Evolutionary conservation across 2,888 invertebrate genomes (phyloP).

Genomic region (Eugnorisma glareosa): DNA sequence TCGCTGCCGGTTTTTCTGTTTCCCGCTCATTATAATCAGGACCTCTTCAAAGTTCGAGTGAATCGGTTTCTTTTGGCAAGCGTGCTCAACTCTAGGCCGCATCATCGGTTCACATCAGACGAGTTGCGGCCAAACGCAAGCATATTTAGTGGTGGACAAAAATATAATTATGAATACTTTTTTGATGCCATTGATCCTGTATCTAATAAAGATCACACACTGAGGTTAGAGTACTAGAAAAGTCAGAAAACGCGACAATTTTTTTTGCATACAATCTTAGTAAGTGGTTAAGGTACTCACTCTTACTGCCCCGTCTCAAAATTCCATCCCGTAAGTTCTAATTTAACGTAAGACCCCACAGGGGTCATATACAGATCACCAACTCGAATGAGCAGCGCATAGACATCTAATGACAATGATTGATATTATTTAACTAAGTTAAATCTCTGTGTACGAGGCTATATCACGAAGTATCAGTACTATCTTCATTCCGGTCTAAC

Average conservation of each 20-base stretch:
- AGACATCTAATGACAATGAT: slow-evolving; percentile 5
- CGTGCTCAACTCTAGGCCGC: too few relatives aligned
- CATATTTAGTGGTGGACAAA: not conserved
- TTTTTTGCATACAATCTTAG: not conserved
- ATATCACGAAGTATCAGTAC: not conserved
- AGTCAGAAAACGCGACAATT: not conserved
- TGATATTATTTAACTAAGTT: slow-evolving; percentile 2
- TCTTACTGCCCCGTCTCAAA: not conserved
- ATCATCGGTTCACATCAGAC: too few relatives aligned
- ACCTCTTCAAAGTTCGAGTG: not conserved
- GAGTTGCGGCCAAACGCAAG: not conserved
- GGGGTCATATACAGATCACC: slow-evolving; percentile 12
- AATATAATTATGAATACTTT: not conserved
- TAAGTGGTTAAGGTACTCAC: not conserved
- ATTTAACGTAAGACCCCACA: slow-evolving; percentile 13
- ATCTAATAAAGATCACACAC: not conserved
- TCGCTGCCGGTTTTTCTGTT: not conserved
- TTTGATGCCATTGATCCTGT: not conserved
- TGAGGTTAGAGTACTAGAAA: not conserved
- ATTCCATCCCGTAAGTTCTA: not conserved
- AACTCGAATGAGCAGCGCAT: slow-evolving; percentile 9
- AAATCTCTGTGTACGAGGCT: slow-evolving; percentile 7
- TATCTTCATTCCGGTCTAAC: not conserved
- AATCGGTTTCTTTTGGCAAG: not conserved
- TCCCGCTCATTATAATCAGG: not conserved